phyloP scores from a whole-genome alignment of 2,888 invertebrate species.

The Nysson spinosus region DNA sequence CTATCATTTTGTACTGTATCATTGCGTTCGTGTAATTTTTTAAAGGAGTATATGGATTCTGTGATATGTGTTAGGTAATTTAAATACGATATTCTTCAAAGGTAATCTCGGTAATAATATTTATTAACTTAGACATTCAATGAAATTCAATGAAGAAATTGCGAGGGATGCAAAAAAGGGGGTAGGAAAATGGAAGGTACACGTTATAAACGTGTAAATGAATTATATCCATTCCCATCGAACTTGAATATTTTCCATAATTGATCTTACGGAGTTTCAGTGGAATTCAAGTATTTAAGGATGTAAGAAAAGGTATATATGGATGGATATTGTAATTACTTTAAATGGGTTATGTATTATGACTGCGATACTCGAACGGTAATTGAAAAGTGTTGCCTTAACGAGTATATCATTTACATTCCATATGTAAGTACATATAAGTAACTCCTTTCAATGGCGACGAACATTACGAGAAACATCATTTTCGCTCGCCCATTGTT shows the following conservation, averaged over 20 bases:
- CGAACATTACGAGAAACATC: too few species aligned
- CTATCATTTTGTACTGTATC: conserved; percentile 25
- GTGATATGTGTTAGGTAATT: conserved; percentile 75
- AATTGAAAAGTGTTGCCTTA: not conserved
- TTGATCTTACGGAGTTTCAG: not conserved
- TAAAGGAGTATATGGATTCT: conserved; percentile 71
- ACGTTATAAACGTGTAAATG: not conserved
- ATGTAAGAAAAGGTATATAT: not conserved
- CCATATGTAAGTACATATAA: conserved; percentile 1
- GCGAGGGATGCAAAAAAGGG: conserved; percentile 11
- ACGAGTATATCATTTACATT: conserved; percentile 5
- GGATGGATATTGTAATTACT: not conserved
- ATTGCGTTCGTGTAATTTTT: conserved; percentile 38
- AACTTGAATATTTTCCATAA: not conserved
- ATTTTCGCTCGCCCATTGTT: too few species aligned
- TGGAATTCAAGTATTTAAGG: not conserved
- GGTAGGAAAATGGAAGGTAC: conserved; percentile 10
- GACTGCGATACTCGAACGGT: not conserved
- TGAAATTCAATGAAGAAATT: conserved; percentile 9
- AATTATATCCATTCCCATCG: not conserved
- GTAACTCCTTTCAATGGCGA: not conserved
- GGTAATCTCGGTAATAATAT: conserved; percentile 64
- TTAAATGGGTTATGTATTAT: not conserved
- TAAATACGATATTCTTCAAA: conserved; percentile 65
- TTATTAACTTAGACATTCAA: conserved; percentile 58